These are phyloP conservation scores for Novumbra hubbsi DNA, from an alignment of 2,797 vertebrate species.

Conservation along the genomic window DNA sequence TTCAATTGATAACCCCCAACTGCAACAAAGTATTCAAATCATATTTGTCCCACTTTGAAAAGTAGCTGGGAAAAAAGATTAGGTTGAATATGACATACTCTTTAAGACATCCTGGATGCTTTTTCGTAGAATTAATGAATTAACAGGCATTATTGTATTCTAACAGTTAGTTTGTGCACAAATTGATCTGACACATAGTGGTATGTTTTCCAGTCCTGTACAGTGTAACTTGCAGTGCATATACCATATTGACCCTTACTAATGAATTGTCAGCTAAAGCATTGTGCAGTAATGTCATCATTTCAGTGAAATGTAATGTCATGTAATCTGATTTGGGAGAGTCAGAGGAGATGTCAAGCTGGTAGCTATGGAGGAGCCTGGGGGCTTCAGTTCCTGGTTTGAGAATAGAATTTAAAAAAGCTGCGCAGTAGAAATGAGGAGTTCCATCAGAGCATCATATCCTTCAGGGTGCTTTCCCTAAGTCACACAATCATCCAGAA, in stretches of 20 bases:
- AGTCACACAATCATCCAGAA: conserved; percentile 18
- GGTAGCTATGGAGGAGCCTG: background rate
- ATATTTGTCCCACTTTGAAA: background rate
- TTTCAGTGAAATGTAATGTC: conserved; percentile 26
- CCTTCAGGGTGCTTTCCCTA: conserved; percentile 10
- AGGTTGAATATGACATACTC: background rate
- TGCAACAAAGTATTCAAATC: background rate
- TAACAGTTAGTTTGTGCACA: background rate
- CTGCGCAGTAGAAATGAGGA: conserved; percentile 9
- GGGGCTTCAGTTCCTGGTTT: background rate
- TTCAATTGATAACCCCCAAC: background rate
- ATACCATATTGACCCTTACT: background rate
- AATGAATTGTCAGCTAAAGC: conserved; percentile 1
- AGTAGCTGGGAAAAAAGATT: background rate
- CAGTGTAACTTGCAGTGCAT: conserved; percentile 1
- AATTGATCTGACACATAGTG: background rate
- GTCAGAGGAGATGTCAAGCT: conserved; percentile 24
- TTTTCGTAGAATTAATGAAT: background rate
- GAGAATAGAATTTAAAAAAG: background rate
- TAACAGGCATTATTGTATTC: background rate
- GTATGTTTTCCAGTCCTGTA: conserved; percentile 16
- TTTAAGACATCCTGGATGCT: background rate
- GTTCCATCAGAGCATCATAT: conserved; percentile 19
- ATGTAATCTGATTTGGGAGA: conserved; percentile 36
- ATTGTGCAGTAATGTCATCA: conserved; percentile 32